Percentiles rank a stretch among this genome's conserved stretches.
These are phyloP conservation scores for Lynx canadensis DNA, from an alignment of 2,113 vertebrate genomes.

Conservation along the genomic window DNA sequence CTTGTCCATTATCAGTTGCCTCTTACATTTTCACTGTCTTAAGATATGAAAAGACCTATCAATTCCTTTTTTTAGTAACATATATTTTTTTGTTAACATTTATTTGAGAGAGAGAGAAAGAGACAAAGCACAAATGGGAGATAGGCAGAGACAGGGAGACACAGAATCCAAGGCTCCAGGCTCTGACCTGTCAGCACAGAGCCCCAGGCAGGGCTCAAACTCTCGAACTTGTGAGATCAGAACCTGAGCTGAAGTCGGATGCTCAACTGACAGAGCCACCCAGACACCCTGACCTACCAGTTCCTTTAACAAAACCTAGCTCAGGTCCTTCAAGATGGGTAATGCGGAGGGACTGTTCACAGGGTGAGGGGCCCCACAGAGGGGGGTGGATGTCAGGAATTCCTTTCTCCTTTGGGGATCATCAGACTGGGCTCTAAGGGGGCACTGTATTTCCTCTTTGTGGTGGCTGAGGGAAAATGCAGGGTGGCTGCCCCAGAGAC, in stretches of 20 bases:
- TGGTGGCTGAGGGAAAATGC: neutral
- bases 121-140: too few species aligned
- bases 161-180: too few species aligned
- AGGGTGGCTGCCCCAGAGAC: neutral
- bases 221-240: too few species aligned
- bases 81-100: too few species aligned
- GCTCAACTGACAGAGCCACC: too few species aligned
- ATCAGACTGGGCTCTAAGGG: neutral
- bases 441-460: neutral
- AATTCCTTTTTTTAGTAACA: neutral
- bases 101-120: too few species aligned
- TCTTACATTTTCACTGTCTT: neutral
- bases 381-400: neutral
- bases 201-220: too few species aligned
- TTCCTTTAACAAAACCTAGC: slow-evolving; percentile 28
- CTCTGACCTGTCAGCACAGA: too few species aligned
- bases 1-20: neutral
- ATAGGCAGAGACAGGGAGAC: too few species aligned
- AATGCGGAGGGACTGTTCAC: neutral
- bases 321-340: neutral
- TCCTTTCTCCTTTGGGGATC: neutral
- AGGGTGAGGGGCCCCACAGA: neutral
- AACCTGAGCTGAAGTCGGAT: too few species aligned
- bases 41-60: neutral
- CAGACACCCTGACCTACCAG: neutral